A percentile compares a stretch with the other conserved stretches of the same genome.
phyloP scores from a whole-genome alignment of 2,113 vertebrate species.

The Leucosticte australis region DNA sequence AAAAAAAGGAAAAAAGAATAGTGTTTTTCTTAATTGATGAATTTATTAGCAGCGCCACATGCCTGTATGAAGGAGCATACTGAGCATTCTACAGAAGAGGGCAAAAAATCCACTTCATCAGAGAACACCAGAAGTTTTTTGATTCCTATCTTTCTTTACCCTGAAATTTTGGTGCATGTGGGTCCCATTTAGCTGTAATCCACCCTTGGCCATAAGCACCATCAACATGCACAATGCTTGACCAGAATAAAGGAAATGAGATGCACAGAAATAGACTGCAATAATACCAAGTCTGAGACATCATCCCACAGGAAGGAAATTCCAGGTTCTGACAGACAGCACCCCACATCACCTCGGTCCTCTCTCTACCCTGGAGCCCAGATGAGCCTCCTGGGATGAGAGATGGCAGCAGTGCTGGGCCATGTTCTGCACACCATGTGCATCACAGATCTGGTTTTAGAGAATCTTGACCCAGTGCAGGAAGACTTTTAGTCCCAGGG shows the following conservation, averaged over 20 bases:
- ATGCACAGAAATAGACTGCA: slow-evolving; percentile 16
- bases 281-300: background rate
- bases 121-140: background rate
- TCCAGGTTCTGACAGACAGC: background rate
- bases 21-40: background rate
- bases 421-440: background rate
- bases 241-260: slow-evolving; percentile 49
- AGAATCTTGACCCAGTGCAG: background rate
- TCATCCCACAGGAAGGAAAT: slow-evolving; percentile 34
- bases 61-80: background rate
- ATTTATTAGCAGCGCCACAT: background rate
- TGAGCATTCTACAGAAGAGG: background rate
- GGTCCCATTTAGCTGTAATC: slow-evolving; percentile 23
- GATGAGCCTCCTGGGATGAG: background rate
- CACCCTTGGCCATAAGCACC: background rate
- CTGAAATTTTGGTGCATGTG: background rate
- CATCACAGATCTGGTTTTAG: background rate
- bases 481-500: background rate
- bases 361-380: background rate
- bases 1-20: background rate
- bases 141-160: background rate
- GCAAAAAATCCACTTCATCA: background rate
- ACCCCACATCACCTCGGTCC: background rate
- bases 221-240: background rate
- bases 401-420: background rate